These are phyloP conservation scores for Brachionus koreanus DNA, from an alignment of 1,140 invertebrate species.

Conservation along the genomic window DNA sequence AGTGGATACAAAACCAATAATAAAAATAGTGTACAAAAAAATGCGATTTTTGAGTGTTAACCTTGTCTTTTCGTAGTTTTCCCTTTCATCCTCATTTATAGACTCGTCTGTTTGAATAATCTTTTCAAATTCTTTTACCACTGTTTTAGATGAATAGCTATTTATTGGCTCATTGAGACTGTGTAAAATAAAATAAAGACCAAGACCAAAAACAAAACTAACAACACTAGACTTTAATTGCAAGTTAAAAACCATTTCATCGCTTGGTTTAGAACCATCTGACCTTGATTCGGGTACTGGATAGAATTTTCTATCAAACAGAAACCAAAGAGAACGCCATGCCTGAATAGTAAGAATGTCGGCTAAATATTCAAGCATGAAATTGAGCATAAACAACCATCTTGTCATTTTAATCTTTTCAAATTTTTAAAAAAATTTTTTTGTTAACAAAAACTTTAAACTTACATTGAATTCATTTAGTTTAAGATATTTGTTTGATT, in stretches of 20 bases:
- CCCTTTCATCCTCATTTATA: neutral
- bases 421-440: neutral
- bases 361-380: constrained; percentile 4
- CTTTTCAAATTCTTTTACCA: neutral
- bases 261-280: neutral
- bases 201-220: neutral
- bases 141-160: neutral
- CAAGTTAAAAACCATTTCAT: neutral
- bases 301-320: neutral
- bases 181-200: neutral
- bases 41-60: neutral
- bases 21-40: constrained; percentile 16
- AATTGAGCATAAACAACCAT: constrained; percentile 30
- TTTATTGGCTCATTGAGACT: constrained; percentile 5
- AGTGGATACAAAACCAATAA: neutral
- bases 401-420: neutral
- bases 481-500: constrained; percentile 17
- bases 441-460: neutral
- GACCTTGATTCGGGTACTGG: neutral
- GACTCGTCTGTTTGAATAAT: neutral
- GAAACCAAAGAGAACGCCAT: constrained; percentile 27
- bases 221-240: neutral
- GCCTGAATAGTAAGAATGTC: constrained; percentile 19
- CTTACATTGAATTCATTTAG: constrained; percentile 29
- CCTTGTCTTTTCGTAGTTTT: constrained; percentile 25